Conservation (phyloP, 2,113 vertebrate genomes). For the Oenanthe oenanthe region DNA sequence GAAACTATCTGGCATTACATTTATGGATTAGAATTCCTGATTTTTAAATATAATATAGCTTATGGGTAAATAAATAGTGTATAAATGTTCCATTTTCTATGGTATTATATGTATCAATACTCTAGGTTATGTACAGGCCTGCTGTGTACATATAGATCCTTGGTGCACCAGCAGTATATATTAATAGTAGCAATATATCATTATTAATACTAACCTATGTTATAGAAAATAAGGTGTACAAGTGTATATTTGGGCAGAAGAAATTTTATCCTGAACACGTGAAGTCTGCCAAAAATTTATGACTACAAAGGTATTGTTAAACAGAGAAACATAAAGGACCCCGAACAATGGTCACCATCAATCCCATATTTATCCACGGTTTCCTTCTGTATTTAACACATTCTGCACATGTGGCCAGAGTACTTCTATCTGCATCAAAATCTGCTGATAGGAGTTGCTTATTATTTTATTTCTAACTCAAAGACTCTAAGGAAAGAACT, state of each 20-base stretch:
- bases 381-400: not conserved
- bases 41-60: not conserved
- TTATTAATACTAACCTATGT: not conserved
- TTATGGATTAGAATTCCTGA: not conserved
- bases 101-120: not conserved
- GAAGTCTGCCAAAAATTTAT: not conserved
- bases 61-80: not conserved
- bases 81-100: not conserved
- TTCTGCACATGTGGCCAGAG: not conserved
- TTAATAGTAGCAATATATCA: not conserved
- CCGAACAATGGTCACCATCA: not conserved
- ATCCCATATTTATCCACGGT: not conserved
- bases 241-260: not conserved
- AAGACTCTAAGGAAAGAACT: not conserved
- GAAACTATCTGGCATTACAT: not conserved
- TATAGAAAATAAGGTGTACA: not conserved
- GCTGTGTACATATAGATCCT: not conserved
- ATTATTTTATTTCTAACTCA: not conserved
- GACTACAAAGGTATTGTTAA: not conserved
- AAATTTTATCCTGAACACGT: not conserved
- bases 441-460: not conserved
- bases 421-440: not conserved
- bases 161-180: not conserved
- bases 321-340: not conserved
- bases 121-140: not conserved